Conservation (phyloP, 2,113 vertebrate genomes). For the Aptenodytes patagonicus region DNA sequence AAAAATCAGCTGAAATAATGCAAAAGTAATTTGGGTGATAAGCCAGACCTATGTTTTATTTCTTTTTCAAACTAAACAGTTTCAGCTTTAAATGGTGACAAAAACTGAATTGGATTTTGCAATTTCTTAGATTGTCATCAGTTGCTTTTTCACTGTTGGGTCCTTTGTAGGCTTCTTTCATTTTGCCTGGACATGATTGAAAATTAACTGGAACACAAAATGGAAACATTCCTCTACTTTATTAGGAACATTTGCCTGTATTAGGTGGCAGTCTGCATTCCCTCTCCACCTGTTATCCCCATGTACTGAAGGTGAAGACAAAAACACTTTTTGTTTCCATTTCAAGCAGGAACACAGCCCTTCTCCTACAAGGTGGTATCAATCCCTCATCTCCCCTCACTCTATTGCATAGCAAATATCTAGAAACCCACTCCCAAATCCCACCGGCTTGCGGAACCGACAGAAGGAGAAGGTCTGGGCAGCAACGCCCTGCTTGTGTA, state of each 20-base stretch:
- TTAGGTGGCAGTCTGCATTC: neutral
- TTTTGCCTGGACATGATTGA: neutral
- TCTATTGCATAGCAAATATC: neutral
- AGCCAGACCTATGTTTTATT: neutral
- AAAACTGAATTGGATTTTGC: constrained; percentile 3
- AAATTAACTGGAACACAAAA: neutral
- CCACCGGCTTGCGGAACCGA: neutral
- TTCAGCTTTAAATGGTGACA: constrained; percentile 8
- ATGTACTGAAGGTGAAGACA: neutral
- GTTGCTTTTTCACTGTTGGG: neutral
- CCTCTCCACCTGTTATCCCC: neutral
- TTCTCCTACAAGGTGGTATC: neutral
- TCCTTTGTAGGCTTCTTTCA: neutral
- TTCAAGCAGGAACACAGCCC: neutral
- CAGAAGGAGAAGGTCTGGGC: neutral
- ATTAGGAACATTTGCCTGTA: neutral
- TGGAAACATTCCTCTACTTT: neutral
- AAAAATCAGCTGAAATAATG: constrained; percentile 27
- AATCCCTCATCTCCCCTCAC: neutral
- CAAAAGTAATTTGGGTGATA: constrained; percentile 46
- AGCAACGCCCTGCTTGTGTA: neutral
- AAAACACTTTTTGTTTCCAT: neutral
- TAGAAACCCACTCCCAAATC: neutral
- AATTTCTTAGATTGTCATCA: constrained; percentile 33
- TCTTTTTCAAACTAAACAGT: constrained; percentile 23